Evolutionary conservation across 2,888 invertebrate genomes (phyloP).

Genomic region (Tiphia femorata): DNA sequence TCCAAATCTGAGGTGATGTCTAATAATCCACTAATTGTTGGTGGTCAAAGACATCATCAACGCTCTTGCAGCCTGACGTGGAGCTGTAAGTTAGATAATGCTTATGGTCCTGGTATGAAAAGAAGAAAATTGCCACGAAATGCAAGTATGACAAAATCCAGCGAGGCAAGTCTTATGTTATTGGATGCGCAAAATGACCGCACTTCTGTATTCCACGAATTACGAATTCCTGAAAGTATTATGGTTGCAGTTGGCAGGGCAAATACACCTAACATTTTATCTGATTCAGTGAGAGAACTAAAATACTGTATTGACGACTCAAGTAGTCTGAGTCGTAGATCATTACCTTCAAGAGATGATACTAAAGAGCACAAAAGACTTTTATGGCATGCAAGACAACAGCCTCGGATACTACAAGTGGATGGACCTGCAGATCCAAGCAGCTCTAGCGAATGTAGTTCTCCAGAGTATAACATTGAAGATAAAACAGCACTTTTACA

Average conservation of each 20-base stretch:
- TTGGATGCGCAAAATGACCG: conserved; percentile 56
- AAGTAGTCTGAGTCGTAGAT: conserved; percentile 43
- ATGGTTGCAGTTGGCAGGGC: conserved; percentile 66
- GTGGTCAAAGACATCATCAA: conserved; percentile 72
- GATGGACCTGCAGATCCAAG: conserved; percentile 72
- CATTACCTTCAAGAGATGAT: conserved; percentile 54
- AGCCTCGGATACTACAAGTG: conserved; percentile 71
- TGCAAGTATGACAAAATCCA: conserved; percentile 44
- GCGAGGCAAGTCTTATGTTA: conserved; percentile 55
- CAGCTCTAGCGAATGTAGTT: conserved; percentile 69
- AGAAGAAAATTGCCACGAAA: conserved; percentile 75
- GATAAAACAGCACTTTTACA: conserved; percentile 41
- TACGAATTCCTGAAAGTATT: conserved; percentile 69
- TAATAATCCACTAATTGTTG: conserved; percentile 69
- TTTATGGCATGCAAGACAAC: conserved; percentile 67
- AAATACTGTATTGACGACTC: conserved; percentile 58
- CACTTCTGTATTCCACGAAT: conserved; percentile 61
- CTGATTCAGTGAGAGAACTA: conserved; percentile 57
- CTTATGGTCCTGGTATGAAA: conserved; percentile 75
- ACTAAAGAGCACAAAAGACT: conserved; percentile 66
- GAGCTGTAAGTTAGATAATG: conserved; percentile 79
- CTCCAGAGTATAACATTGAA: conserved; percentile 61
- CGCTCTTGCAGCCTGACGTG: conserved; percentile 78
- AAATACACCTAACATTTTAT: conserved; percentile 52
- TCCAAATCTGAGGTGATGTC: conserved; percentile 76